Percentiles rank a stretch among this genome's conserved stretches.
Conservation (phyloP, 2,113 vertebrate genomes). For the Dasyurus viverrinus region DNA sequence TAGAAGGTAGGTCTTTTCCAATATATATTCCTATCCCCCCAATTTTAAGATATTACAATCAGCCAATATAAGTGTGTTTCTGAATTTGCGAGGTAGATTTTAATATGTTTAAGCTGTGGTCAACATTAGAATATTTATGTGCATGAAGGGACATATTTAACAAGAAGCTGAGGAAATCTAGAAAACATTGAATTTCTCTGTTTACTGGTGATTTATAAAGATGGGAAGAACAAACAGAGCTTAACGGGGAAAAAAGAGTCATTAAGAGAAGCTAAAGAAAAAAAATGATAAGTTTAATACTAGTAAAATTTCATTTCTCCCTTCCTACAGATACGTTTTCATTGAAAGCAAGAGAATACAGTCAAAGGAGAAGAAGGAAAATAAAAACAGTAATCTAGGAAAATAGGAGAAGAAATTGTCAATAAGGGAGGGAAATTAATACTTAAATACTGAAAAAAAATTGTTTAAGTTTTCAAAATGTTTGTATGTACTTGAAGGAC, state of each 20-base stretch:
- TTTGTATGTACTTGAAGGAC: slow-evolving; percentile 34
- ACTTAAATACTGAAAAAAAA: slow-evolving; percentile 45
- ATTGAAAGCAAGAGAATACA: background rate
- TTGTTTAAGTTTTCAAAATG: slow-evolving; percentile 29
- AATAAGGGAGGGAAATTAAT: slow-evolving; percentile 66
- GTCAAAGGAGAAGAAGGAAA: slow-evolving; percentile 11
- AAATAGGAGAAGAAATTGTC: slow-evolving; percentile 24
- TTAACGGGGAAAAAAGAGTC: background rate
- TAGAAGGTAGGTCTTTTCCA: background rate
- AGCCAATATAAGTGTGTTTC: background rate
- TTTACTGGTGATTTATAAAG: background rate
- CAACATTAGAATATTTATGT: background rate
- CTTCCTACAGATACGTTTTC: background rate
- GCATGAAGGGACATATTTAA: background rate
- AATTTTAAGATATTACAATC: background rate
- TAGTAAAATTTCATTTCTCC: background rate
- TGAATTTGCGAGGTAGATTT: background rate
- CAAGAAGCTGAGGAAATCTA: background rate
- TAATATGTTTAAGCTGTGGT: background rate
- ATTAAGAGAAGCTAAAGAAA: background rate
- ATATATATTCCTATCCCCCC: background rate
- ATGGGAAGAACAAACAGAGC: background rate
- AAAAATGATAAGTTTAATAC: background rate
- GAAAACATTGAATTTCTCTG: background rate
- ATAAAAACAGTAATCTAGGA: slow-evolving; percentile 40